Evolutionary conservation across 2,797 vertebrate species (phyloP), one percentile per base, ranked within the genome.

Genomic region (Acomys russatus): DNA sequence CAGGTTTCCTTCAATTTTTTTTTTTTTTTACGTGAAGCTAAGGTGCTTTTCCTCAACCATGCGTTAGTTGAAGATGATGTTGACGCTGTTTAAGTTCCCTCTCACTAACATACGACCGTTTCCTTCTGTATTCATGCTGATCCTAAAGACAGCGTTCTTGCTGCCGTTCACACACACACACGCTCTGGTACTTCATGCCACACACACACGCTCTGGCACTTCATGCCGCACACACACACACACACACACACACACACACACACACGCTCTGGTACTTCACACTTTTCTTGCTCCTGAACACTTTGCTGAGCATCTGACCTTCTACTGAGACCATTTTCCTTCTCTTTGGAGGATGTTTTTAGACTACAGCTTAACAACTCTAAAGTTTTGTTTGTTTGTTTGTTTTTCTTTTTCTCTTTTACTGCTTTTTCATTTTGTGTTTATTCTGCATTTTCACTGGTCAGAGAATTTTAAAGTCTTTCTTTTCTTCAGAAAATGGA

Each of bases 381-480:
- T 15, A 25, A 44, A 51, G 74, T 9, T 38, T 38, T 73, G n/a
- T 0, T 22, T 54, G 23, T 71, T 56, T 35, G 38, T 38, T 82
- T 64, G 11, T 71, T 30, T 70, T 35, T 44, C 0, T 68, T 5
- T 68, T 64, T 54, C 44, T 38, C 76, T 77, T 77, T 77, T 59
- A 59, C 14, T 59, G 56, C 18, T 59, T 59, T 59, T 17, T 59
- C 56, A 44, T 44, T 59, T 18, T 22, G 25, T 30, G 30, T 84
- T 84, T 66, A 35, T 35, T 93, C 25, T 84, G 28, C 66, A 51
- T 85, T 94, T 94, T 90, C 38, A 63, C 51, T 90, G 17, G 12
- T 30, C 12, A 51, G 30, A n/a, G 49, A 77, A 70, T 88, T 38
- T 38, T 70, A 77, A 28, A 70, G 11, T 54, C 33, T 70, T 92